phyloP scores from a whole-genome alignment of 1,140 invertebrate species.

The Drosophila dunni region DNA sequence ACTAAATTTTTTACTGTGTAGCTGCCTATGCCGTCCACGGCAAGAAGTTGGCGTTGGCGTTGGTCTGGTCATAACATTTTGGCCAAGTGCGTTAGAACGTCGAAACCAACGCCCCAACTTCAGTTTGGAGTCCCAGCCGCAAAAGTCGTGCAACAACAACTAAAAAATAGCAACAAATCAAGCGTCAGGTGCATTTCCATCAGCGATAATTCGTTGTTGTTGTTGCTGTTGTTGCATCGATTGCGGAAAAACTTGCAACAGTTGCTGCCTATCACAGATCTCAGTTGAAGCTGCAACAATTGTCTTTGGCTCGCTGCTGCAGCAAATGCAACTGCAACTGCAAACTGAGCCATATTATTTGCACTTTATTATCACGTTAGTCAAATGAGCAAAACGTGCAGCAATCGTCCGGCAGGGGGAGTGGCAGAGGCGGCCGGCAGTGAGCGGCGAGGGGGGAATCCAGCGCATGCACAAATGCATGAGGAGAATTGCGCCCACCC shows the following conservation, averaged over 20 bases:
- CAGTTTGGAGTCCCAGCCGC: slow-evolving; percentile 9
- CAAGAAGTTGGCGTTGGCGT: slow-evolving; percentile 37
- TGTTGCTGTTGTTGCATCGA: slow-evolving; percentile 58
- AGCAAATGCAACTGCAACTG: slow-evolving; percentile 59
- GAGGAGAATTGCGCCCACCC: slow-evolving; percentile 37
- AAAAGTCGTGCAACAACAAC: slow-evolving; percentile 63
- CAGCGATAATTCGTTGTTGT: slow-evolving; percentile 71
- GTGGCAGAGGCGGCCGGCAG: not conserved
- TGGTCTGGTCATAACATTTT: slow-evolving; percentile 19
- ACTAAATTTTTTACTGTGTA: too few species aligned
- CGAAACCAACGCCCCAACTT: slow-evolving; percentile 47
- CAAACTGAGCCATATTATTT: slow-evolving; percentile 80
- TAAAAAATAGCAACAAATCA: slow-evolving; percentile 61
- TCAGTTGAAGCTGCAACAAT: slow-evolving; percentile 53
- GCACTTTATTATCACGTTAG: slow-evolving; percentile 85
- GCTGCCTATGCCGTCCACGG: too few species aligned
- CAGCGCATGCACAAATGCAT: slow-evolving; percentile 15
- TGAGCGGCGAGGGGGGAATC: not conserved
- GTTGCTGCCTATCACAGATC: slow-evolving; percentile 55
- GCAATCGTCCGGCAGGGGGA: slow-evolving; percentile 38
- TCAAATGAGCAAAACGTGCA: slow-evolving; percentile 82
- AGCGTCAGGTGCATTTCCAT: slow-evolving; percentile 85
- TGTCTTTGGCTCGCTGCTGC: slow-evolving; percentile 48
- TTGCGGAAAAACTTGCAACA: slow-evolving; percentile 77
- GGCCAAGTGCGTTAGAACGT: slow-evolving; percentile 46